These are phyloP conservation scores for Dasypolia templi DNA, from an alignment of 2,888 invertebrate genomes.

Conservation along the genomic window DNA sequence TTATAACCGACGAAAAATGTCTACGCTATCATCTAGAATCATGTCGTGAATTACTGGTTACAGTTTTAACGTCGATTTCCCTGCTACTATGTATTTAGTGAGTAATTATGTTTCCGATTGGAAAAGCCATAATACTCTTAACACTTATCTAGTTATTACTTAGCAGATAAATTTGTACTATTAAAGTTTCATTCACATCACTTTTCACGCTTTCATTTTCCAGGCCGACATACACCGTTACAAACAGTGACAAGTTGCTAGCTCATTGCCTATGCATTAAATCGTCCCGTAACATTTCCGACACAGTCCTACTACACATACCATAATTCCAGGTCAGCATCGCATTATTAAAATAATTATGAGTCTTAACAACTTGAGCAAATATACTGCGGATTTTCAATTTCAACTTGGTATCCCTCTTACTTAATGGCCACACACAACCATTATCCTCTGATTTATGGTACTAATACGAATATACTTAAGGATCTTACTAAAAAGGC, in stretches of 20 bases:
- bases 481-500: conserved; percentile 54
- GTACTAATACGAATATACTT: conserved; percentile 65
- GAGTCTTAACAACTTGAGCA: conserved; percentile 53
- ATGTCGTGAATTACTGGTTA: too few species aligned
- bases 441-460: conserved; percentile 67
- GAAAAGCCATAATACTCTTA: too few species aligned
- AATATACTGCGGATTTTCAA: conserved; percentile 65
- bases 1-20: too few species aligned
- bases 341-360: conserved; percentile 60
- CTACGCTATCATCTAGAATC: too few species aligned
- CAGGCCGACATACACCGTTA: conserved; percentile 7
- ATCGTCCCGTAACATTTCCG: conserved; percentile 26
- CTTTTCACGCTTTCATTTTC: background rate
- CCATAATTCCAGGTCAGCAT: conserved; percentile 52
- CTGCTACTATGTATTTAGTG: too few species aligned
- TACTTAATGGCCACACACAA: conserved; percentile 63
- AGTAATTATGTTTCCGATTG: background rate
- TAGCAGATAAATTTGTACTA: background rate
- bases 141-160: background rate
- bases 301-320: conserved; percentile 35
- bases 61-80: too few species aligned
- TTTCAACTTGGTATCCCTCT: conserved; percentile 68
- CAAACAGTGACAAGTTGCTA: conserved; percentile 43
- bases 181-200: background rate
- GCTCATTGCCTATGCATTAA: conserved; percentile 50